A percentile compares a stretch with the other conserved stretches of the same genome.
Conservation (phyloP, 1,140 invertebrate genomes). For the Cyrtorhinus lividipennis region DNA sequence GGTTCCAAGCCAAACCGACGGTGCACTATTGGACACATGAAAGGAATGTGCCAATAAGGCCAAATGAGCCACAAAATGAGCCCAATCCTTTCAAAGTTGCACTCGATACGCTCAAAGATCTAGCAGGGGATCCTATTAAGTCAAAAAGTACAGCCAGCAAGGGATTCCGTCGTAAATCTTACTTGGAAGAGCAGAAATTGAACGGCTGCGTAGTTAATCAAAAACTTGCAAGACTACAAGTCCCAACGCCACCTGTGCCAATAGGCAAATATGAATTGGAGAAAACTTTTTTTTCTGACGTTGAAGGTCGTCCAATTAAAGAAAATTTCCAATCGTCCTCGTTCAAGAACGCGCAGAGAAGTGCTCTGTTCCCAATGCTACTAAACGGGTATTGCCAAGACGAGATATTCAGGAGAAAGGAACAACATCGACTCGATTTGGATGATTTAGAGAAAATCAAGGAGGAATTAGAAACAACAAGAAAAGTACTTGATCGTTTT, state of each 20-base stretch:
- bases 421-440: slow-evolving; percentile 1
- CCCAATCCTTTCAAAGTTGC: too few species aligned
- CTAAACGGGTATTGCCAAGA: neutral
- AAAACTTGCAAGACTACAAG: neutral
- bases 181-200: neutral
- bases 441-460: neutral
- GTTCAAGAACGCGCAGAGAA: neutral
- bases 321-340: neutral
- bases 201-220: neutral
- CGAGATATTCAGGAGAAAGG: neutral
- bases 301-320: neutral
- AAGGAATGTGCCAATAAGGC: neutral
- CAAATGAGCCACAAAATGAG: too few species aligned
- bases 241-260: neutral
- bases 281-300: neutral
- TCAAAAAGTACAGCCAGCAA: too few species aligned
- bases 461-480: neutral
- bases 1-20: neutral
- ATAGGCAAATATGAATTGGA: neutral
- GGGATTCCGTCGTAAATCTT: too few species aligned
- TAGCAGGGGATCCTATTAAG: too few species aligned
- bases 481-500: neutral
- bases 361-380: neutral
- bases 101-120: too few species aligned
- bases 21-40: neutral